Evolutionary conservation across 2,113 vertebrate species (phyloP), one percentile per base, ranked within the genome.

Genomic region (Peromyscus maniculatus): DNA sequence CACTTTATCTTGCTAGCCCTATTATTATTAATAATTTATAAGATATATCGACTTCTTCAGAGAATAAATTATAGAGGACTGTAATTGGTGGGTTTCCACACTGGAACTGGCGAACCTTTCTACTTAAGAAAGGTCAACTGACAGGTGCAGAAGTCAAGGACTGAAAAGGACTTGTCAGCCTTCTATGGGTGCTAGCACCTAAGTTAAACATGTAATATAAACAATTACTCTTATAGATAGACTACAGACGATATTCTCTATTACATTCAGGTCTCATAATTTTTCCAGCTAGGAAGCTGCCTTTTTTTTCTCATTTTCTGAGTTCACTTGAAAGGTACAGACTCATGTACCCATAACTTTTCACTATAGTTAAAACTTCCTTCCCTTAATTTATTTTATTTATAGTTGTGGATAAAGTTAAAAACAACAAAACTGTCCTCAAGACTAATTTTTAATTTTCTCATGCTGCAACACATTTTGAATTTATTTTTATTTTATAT

Each of bases 341-440:
- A 92, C 64, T 93, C 92, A 69, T 46, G 17, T 72, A 28, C 17
- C 21, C 67, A 33, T 87, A 62, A 8, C 79, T 46, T 62, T 87
- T 72, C 59, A 57, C 43, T 92, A 91, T 83, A 74, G 75, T 55
- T 89, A 67, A 93, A 93, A 93, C 55, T 11, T 17, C 62, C 95
- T 82, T 86, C 43, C 43, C 12, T 82, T 24, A 17, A 69, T 62
- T 93, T 91, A 26, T 92, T 87, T 87, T 84, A 1, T 80, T 75
- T 69, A 33, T 87, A 89, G 87, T 39, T 43, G 57, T 3, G 26
- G 24, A 6, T 52, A 89, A 93, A 84, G 28, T 84, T 79, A n/a
- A 66, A 78, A 78, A 74, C 22, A 52, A 52, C 36, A 74, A 28
- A 39, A 57, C 3, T 87, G 19, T 88, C 43, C 39, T 69, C 31